phyloP scores from a whole-genome alignment of 2,888 invertebrate species.

The Synanthedon myopaeformis region DNA sequence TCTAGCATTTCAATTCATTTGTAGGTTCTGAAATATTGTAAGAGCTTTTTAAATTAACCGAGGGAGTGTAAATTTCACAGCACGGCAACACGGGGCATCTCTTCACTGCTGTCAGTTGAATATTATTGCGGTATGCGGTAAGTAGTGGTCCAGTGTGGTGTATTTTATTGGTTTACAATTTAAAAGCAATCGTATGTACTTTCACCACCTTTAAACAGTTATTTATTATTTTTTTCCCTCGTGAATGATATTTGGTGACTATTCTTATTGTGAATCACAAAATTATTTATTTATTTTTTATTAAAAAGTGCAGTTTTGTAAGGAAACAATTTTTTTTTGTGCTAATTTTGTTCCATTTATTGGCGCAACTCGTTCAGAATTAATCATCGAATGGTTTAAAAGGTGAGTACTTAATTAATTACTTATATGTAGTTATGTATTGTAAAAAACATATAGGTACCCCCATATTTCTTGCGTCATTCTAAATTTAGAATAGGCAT shows the following conservation, averaged over 20 bases:
- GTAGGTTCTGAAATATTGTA: no score
- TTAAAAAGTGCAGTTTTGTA: constrained; percentile 31
- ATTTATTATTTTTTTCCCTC: no score
- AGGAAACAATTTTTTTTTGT: constrained; percentile 37
- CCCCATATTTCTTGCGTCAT: constrained; percentile 9
- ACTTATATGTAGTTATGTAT: background rate
- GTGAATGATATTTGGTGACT: no score
- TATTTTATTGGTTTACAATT: constrained; percentile 21
- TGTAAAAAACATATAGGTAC: no score
- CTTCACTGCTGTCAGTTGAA: constrained; percentile 34
- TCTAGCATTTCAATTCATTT: no score
- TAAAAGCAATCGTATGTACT: constrained; percentile 33
- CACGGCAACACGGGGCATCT: no score
- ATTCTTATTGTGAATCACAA: no score
- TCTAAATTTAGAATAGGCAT: constrained; percentile 38
- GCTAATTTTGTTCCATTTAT: constrained; percentile 28
- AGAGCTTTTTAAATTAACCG: no score
- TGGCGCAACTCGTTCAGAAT: constrained; percentile 30
- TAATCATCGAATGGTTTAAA: constrained; percentile 20
- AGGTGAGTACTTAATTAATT: constrained; percentile 29
- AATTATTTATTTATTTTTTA: background rate
- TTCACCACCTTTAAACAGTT: constrained; percentile 29
- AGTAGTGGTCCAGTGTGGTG: constrained; percentile 17
- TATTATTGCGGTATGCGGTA: constrained; percentile 41
- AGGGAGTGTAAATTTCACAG: no score